Conservation (phyloP, 2,797 vertebrate genomes). For the Macroramphosus scolopax region DNA sequence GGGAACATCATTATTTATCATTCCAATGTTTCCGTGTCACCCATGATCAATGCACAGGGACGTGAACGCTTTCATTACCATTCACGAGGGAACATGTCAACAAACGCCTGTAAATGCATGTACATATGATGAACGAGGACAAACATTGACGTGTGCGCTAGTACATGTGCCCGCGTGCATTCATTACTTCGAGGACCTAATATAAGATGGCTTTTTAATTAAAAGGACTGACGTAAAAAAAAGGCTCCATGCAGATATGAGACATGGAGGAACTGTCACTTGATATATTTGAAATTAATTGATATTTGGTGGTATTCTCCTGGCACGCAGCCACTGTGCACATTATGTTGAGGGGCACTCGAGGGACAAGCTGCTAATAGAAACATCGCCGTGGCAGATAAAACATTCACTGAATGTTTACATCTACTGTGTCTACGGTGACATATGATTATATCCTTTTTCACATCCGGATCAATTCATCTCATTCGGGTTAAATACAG, state of each 20-base stretch:
- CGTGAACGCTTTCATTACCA: conserved; percentile 1
- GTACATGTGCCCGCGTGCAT: conserved; percentile 8
- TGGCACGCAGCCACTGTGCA: conserved; percentile 24
- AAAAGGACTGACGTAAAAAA: conserved; percentile 31
- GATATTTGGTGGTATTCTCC: conserved; percentile 21
- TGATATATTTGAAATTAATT: conserved; percentile 44
- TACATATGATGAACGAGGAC: conserved; percentile 4
- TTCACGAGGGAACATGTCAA: conserved; percentile 1
- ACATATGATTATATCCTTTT: conserved; percentile 23
- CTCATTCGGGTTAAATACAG: conserved; percentile 37
- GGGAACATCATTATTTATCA: no score
- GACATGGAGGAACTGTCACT: conserved; percentile 15
- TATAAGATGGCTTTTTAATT: conserved; percentile 39
- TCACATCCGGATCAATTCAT: conserved; percentile 38
- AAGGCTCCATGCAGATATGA: conserved; percentile 13
- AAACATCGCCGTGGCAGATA: conserved; percentile 8
- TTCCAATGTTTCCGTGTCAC: no score
- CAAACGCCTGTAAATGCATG: background rate
- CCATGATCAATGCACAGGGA: conserved; percentile 3
- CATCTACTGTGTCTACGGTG: conserved; percentile 17
- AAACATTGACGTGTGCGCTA: conserved; percentile 6
- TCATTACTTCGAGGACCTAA: conserved; percentile 31
- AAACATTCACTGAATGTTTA: conserved; percentile 30
- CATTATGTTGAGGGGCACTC: conserved; percentile 1
- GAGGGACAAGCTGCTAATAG: conserved; percentile 1